Base-by-base conservation (phyloP, 2,113 vertebrate genomes). In the Scatophagus argus region DNA sequence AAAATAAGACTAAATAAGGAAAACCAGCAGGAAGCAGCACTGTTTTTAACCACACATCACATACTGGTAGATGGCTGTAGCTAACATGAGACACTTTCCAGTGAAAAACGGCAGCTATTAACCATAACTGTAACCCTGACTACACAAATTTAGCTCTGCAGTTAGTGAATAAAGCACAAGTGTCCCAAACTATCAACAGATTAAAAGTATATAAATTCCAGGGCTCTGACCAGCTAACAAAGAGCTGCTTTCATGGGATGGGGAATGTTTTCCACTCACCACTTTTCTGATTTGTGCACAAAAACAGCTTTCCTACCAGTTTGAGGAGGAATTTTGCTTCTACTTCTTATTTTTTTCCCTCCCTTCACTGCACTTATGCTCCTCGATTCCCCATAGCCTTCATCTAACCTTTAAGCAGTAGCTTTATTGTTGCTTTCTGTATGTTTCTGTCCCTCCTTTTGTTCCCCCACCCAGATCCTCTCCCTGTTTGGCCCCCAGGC, bases 401-500 rank as follows among this genome's bases (percentile, higher is more conserved):
- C 14, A 31, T 55, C 70, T 62, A 12, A 6, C 11, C n/a, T 27
- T 43, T 39, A 8, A 60, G 34, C 59, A 54, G 17, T 4, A 43
- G 44, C 36, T 68, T 64, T 49, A 67, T 38, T 38, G 41, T 5
- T 17, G 25, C 43, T 75, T 27, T 43, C 41, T 43, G 39, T 31
- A 62, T 39, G 9, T 38, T 49, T 14, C 11, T 41, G 46, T 41
- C 65, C 6, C 51, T 55, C 59, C 19, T 54, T 66, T 68, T 81
- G 82, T 36, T 64, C 76, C 74, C 41, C 78, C n/a, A n/a, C 59
- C 69, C 56, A 14, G 38, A 60, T 49, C 72, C 66, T 74, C 31
- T 79, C 73, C 56, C 55, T 5, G 23, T 23, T 21, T 43, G 54
- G 56, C 77, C 87, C 55, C 64, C 13, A 76, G 71, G 79, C 86